Conservation (phyloP, 37 sponge, comb jelly and placozoan genomes). For the Beroe forskalii region DNA sequence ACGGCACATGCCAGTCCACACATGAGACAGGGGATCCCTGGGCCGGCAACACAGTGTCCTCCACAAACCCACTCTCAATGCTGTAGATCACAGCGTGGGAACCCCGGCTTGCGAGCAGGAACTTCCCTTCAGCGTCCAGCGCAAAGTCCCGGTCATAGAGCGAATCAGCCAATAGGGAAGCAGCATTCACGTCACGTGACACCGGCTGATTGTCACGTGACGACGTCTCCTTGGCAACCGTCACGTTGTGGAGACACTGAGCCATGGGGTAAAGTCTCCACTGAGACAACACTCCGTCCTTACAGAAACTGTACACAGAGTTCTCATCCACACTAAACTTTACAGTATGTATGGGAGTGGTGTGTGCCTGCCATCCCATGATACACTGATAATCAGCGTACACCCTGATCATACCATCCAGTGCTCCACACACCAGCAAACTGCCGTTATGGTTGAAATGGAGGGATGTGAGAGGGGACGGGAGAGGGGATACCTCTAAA, state of each 20-base stretch:
- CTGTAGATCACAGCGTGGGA: background rate
- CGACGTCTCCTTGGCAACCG: background rate
- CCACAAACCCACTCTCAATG: constrained; percentile 10
- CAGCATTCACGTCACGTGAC: background rate
- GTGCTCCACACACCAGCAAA: constrained; percentile 84
- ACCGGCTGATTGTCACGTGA: background rate
- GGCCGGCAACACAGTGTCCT: constrained; percentile 2
- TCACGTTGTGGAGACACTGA: constrained; percentile 32
- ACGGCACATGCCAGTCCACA: constrained; percentile 49
- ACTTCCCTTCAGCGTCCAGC: constrained; percentile 40
- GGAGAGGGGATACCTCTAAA: constrained; percentile 57
- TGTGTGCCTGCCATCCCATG: constrained; percentile 85
- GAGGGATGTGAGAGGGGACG: constrained; percentile 76
- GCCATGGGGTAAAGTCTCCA: constrained; percentile 54
- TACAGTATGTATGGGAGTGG: constrained; percentile 76
- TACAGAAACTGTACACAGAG: constrained; percentile 72
- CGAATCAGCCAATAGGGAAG: background rate
- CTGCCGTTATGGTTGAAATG: constrained; percentile 95
- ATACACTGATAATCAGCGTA: constrained; percentile 73
- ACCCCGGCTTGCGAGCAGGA: background rate
- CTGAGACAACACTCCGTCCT: background rate
- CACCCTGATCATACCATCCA: constrained; percentile 88
- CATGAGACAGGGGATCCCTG: constrained; percentile 19
- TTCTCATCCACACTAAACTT: constrained; percentile 93
- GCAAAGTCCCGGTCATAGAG: constrained; percentile 23